phyloP scores from a whole-genome alignment of 2,797 vertebrate species.

The Alca torda region DNA sequence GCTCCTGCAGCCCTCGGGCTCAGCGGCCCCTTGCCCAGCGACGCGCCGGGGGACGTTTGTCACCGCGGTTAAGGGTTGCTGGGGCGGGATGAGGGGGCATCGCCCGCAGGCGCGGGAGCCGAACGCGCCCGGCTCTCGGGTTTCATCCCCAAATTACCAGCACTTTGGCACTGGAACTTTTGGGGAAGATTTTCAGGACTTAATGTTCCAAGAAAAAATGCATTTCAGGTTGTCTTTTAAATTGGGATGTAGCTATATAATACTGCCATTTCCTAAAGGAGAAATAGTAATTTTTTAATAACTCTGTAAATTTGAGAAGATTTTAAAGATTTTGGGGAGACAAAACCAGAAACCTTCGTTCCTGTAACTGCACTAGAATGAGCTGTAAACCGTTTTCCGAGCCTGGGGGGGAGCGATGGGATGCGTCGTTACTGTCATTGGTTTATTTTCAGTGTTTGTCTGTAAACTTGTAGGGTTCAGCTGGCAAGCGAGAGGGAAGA shows the following conservation, averaged over 20 bases:
- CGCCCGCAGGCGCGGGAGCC: neutral
- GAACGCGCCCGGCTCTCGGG: neutral
- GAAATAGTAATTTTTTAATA: neutral
- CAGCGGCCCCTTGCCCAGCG: neutral
- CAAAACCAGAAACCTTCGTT: neutral
- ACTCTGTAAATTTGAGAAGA: neutral
- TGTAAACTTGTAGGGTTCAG: neutral
- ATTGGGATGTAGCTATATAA: neutral
- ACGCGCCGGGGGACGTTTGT: fast-evolving
- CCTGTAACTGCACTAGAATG: neutral
- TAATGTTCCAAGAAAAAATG: neutral
- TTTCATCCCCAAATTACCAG: neutral
- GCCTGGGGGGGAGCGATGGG: fast-evolving
- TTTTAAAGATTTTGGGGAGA: neutral
- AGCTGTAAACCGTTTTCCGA: neutral
- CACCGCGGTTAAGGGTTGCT: fast-evolving
- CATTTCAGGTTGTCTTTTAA: neutral
- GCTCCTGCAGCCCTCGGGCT: neutral
- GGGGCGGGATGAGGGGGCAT: neutral
- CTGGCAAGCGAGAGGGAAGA: neutral
- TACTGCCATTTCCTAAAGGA: neutral
- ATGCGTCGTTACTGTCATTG: fast-evolving
- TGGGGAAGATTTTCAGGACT: neutral
- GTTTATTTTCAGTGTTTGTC: neutral
- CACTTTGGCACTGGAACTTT: neutral